Conservation (phyloP, 2,113 vertebrate genomes). For the Motacilla alba region DNA sequence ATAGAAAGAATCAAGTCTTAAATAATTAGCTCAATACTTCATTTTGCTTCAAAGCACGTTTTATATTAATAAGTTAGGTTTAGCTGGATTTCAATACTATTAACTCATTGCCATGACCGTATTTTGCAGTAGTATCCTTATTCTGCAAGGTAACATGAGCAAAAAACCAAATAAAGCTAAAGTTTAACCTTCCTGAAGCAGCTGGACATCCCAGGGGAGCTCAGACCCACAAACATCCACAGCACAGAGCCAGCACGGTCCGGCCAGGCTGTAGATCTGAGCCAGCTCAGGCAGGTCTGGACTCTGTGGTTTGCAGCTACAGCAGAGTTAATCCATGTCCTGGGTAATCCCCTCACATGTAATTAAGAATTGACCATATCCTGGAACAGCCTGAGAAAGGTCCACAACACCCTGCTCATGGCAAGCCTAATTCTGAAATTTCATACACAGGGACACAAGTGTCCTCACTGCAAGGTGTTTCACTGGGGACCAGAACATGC, state of each 20-base stretch:
- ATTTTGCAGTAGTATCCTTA: not conserved
- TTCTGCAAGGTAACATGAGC: not conserved
- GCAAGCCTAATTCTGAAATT: not conserved
- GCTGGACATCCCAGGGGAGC: not conserved
- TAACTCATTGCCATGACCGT: not conserved
- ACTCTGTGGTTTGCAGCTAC: not conserved
- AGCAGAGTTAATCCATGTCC: not conserved
- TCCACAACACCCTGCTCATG: not conserved
- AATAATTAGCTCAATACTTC: not conserved
- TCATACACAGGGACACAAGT: fast-evolving
- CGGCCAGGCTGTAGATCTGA: not conserved
- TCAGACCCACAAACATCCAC: not conserved
- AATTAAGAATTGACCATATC: not conserved
- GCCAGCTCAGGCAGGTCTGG: not conserved
- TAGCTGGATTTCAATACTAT: not conserved
- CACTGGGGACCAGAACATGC: not conserved
- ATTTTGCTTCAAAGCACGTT: not conserved
- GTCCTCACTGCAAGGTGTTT: not conserved
- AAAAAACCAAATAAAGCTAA: not conserved
- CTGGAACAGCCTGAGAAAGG: not conserved
- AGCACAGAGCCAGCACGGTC: not conserved
- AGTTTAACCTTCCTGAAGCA: not conserved
- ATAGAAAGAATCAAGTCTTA: not conserved
- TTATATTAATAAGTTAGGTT: not conserved
- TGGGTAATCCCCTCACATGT: not conserved